These are phyloP conservation scores for Pluvianellus socialis DNA, from an alignment of 2,113 vertebrate genomes.

Conservation along the genomic window DNA sequence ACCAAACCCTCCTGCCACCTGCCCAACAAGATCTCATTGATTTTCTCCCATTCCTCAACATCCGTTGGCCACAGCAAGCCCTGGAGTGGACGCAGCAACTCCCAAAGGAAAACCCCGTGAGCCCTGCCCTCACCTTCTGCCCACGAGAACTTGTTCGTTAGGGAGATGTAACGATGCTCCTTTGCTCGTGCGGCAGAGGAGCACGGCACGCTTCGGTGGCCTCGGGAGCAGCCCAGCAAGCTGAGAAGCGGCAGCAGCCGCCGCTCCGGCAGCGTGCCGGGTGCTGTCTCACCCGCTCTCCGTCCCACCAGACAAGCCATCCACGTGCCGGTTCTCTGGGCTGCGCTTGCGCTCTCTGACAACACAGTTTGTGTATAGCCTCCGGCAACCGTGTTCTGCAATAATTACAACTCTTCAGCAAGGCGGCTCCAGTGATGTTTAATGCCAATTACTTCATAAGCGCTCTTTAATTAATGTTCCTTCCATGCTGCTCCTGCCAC, in stretches of 20 bases:
- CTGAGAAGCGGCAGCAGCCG: not conserved
- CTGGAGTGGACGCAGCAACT: too few species aligned
- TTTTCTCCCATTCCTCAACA: not conserved
- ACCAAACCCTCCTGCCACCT: not conserved
- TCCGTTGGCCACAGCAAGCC: not conserved
- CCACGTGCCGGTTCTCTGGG: not conserved
- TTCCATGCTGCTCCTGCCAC: not conserved
- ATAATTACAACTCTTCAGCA: not conserved
- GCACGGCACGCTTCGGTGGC: rapidly evolving
- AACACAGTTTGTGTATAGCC: not conserved
- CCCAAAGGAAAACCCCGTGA: not conserved
- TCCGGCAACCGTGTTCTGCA: not conserved
- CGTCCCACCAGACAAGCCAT: not conserved
- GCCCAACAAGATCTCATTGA: not conserved
- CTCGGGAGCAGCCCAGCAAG: rapidly evolving
- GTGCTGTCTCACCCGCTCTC: not conserved
- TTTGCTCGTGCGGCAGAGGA: not conserved
- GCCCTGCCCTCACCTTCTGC: not conserved
- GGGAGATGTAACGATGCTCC: rapidly evolving
- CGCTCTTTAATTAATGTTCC: not conserved
- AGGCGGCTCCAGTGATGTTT: not conserved
- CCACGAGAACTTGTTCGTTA: not conserved
- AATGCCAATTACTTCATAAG: not conserved
- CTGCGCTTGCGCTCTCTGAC: not conserved
- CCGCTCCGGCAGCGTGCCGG: rapidly evolving